Evolutionary conservation across 2,113 vertebrate genomes (phyloP).

Genomic region (Alectura lathami): DNA sequence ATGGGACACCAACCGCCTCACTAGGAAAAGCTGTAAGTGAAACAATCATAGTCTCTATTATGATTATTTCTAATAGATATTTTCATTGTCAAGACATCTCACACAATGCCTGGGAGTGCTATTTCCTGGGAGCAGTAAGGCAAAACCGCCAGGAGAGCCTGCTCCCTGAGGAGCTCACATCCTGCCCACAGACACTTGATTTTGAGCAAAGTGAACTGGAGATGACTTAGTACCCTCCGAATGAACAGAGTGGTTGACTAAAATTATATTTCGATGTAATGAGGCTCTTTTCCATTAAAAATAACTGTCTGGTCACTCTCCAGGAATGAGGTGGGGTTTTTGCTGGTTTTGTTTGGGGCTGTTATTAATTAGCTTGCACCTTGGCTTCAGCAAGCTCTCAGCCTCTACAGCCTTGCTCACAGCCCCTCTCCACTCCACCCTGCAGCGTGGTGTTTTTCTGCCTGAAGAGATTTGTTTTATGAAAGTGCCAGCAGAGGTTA

Average conservation of each 20-base stretch:
- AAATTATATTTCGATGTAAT: background rate
- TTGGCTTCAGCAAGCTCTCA: background rate
- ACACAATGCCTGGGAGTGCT: background rate
- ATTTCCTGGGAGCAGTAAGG: background rate
- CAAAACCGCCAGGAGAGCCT: background rate
- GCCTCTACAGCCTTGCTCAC: rapidly evolving
- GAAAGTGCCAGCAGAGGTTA: background rate
- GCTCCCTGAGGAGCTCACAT: background rate
- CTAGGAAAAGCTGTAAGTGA: background rate
- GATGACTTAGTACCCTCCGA: background rate
- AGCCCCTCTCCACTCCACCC: background rate
- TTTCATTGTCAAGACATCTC: background rate
- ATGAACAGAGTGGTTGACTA: background rate
- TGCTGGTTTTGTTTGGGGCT: background rate
- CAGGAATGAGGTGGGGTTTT: background rate
- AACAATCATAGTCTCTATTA: background rate
- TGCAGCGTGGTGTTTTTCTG: background rate
- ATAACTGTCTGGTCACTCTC: background rate
- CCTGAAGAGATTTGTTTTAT: background rate
- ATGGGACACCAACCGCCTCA: background rate
- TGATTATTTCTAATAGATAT: background rate
- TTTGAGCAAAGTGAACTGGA: background rate
- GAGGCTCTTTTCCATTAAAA: background rate
- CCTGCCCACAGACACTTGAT: background rate
- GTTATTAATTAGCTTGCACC: background rate